phyloP scores from a whole-genome alignment of 2,797 vertebrate species.

The Eutrigla gurnardus region DNA sequence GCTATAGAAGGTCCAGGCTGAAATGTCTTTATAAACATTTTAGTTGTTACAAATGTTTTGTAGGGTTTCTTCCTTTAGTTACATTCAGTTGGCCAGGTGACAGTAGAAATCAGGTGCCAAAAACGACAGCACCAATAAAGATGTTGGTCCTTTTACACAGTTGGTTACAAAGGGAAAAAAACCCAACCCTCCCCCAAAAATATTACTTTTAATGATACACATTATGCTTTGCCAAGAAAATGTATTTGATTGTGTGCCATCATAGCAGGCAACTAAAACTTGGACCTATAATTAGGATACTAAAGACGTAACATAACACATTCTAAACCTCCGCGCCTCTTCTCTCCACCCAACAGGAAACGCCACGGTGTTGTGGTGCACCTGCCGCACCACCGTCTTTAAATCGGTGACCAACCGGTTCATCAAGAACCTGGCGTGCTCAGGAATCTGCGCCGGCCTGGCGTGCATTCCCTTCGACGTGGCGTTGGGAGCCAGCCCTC shows the following conservation, averaged over 20 bases:
- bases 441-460: slow-evolving; percentile 93
- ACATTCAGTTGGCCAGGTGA: not conserved
- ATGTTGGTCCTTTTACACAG: not conserved
- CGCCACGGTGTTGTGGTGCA: slow-evolving; percentile 93
- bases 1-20: not conserved
- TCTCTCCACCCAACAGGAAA: slow-evolving; percentile 85
- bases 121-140: not conserved
- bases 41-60: not conserved
- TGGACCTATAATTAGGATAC: not conserved
- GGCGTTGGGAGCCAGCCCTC: slow-evolving; percentile 90
- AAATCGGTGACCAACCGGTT: slow-evolving; percentile 96
- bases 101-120: not conserved
- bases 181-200: too few species aligned
- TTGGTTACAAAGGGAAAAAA: not conserved
- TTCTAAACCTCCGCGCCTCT: not conserved
- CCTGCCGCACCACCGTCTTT: slow-evolving; percentile 93
- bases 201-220: not conserved
- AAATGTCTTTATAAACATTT: not conserved
- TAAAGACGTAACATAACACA: not conserved
- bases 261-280: not conserved
- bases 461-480: slow-evolving; percentile 97
- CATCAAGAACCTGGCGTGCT: slow-evolving; percentile 96
- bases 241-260: not conserved
- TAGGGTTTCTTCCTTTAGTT: not conserved
- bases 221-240: not conserved